Percentiles rank a stretch among this genome's conserved stretches.
phyloP scores from a whole-genome alignment of 2,797 vertebrate genomes.

The Poecilia wingei region DNA sequence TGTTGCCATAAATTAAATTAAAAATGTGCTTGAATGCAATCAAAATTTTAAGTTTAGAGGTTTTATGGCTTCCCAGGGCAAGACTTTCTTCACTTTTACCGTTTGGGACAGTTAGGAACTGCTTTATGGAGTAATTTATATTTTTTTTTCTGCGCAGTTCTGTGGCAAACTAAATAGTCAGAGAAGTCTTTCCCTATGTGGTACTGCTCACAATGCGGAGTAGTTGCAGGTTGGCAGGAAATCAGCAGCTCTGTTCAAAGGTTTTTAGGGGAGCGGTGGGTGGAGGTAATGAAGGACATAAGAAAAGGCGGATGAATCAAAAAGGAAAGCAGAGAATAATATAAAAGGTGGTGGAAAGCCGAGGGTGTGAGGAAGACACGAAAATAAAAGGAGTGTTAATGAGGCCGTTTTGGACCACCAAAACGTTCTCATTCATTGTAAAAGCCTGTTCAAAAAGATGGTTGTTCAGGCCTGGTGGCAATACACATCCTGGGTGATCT shows the following conservation, averaged over 20 bases:
- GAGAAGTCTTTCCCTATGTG: slow-evolving; percentile 52
- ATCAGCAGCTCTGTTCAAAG: slow-evolving; percentile 68
- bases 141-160: slow-evolving; percentile 11
- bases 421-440: slow-evolving; percentile 46
- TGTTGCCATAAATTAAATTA: background rate
- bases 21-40: background rate
- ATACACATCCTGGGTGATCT: background rate
- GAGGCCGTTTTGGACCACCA: slow-evolving; percentile 59
- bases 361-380: slow-evolving; percentile 4
- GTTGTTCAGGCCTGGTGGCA: background rate
- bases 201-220: slow-evolving; percentile 53
- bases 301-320: slow-evolving; percentile 27
- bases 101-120: background rate
- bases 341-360: background rate
- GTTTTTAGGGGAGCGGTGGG: slow-evolving; percentile 44
- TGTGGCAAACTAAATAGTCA: slow-evolving; percentile 46
- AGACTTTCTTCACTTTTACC: background rate
- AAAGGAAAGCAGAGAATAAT: slow-evolving; percentile 33
- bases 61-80: background rate
- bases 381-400: slow-evolving; percentile 66
- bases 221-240: slow-evolving; percentile 66
- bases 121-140: slow-evolving; percentile 26
- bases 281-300: slow-evolving; percentile 25
- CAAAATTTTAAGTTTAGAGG: background rate
- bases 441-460: slow-evolving; percentile 39